Conservation (phyloP, 2,797 vertebrate species). For the Halcyon smyrnensis region DNA sequence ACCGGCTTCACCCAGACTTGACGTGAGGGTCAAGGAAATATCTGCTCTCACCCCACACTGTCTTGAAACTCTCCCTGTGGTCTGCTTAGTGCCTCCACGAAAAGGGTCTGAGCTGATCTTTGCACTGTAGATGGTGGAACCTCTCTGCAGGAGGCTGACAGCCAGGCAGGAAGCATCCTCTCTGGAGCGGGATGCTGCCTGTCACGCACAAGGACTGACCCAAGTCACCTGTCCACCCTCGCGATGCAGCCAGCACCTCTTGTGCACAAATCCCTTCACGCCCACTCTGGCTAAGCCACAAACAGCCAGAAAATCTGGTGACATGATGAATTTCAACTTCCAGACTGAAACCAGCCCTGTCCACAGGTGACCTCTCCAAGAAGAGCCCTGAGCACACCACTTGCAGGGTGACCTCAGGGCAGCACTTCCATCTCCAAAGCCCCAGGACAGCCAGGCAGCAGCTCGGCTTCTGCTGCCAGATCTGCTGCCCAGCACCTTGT, state of each 20-base stretch:
- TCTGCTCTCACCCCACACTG: not conserved
- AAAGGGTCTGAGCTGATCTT: not conserved
- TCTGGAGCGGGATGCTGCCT: not conserved
- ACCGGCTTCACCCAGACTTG: not conserved
- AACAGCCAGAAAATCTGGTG: not conserved
- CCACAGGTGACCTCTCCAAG: not conserved
- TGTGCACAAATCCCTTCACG: conserved; percentile 7
- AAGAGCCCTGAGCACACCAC: fast-evolving
- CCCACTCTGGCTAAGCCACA: conserved; percentile 21
- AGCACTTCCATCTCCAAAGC: not conserved
- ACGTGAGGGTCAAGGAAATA: not conserved
- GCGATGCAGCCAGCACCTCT: fast-evolving
- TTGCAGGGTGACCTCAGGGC: not conserved
- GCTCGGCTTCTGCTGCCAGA: not conserved
- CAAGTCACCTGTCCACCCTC: not conserved
- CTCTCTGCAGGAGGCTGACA: not conserved
- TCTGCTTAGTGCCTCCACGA: not conserved
- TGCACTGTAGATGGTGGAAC: fast-evolving
- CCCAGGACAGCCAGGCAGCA: fast-evolving
- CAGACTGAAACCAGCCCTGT: not conserved
- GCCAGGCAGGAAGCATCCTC: not conserved
- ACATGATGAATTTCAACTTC: not conserved
- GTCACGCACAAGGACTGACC: not conserved
- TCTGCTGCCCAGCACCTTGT: not conserved
- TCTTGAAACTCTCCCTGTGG: not conserved